Percentiles rank a stretch among this genome's conserved stretches.
These are phyloP conservation scores for Neodiprion virginianus DNA, from an alignment of 1,140 invertebrate genomes.

Conservation along the genomic window DNA sequence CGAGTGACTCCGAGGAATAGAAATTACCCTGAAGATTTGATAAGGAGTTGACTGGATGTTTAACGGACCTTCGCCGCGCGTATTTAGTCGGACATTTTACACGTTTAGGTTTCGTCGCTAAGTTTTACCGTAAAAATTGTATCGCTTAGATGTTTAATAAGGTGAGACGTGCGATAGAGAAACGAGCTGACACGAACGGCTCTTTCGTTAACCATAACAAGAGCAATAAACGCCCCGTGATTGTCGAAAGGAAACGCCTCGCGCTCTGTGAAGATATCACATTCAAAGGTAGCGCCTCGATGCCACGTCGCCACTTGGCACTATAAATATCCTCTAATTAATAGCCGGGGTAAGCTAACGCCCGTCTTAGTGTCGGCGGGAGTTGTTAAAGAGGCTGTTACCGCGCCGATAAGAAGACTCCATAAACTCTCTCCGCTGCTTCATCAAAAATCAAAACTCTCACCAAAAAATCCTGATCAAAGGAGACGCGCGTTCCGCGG, in stretches of 20 bases:
- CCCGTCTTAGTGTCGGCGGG: slow-evolving; percentile 13
- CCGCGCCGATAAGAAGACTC: not conserved
- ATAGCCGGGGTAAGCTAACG: slow-evolving; percentile 35
- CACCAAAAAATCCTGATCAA: not conserved
- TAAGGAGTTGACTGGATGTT: too few species aligned
- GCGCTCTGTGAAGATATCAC: not conserved
- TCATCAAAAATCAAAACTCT: not conserved
- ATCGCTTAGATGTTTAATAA: too few species aligned
- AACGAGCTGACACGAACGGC: not conserved
- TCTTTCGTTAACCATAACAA: not conserved
- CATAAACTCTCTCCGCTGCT: not conserved
- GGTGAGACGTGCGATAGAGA: too few species aligned
- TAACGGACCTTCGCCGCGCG: too few species aligned
- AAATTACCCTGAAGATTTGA: not conserved
- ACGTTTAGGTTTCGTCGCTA: too few species aligned
- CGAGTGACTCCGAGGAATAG: not conserved
- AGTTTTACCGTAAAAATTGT: too few species aligned
- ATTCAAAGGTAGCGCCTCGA: slow-evolving; percentile 1
- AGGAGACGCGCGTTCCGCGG: not conserved
- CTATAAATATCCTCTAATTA: slow-evolving; percentile 51
- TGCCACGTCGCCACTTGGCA: not conserved
- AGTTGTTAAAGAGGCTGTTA: not conserved
- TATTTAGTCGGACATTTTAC: too few species aligned
- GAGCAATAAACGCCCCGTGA: not conserved
- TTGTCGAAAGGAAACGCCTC: not conserved